Base-by-base conservation (phyloP, 2,888 invertebrate species). In the Archaeoteleia sp. region DNA sequence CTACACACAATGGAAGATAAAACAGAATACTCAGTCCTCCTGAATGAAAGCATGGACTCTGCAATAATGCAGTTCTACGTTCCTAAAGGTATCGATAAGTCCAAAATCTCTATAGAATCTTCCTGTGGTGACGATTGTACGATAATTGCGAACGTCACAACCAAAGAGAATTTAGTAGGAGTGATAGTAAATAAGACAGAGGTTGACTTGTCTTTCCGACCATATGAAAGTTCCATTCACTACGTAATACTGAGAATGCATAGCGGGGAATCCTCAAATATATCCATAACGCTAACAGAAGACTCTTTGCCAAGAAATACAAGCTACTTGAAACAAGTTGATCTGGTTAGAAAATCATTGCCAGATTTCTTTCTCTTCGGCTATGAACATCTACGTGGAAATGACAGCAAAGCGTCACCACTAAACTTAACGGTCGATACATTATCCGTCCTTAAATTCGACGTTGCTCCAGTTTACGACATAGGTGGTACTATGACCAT, bases 401-500 rank as follows among this genome's bases (percentile, higher is more conserved):
- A 88, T 46, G 87, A 91, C 65, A 90, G 90, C 15, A 88, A 90
- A 2, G 90, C 92, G 0, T 88, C 89, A 46, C 82, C 91, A 2
- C 83, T 95, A 14, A 92, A 93, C 78, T 80, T 95, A 35, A 91
- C 91, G 6, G 90, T 90, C 1, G 87, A 87, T 1, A 88, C 89
- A 72, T 87, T 91, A 17, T 89, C 89, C 32, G 88, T 91, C 0
- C 87, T 95, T 46, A 89, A 90, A 67, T 94, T 95, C 79, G 87
- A 89, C 54, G 87, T 95, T 7, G 90, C 91, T 27, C 89, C 91
- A 57, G 89, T 91, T 14, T 87, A 89, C 57, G 95, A 95, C 77
- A 91, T 93, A 23, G 96, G 96, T 0, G 95, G 95, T 0, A 94
- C 93, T 1, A 80, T 95, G 12, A 88, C 90, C 0, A 88, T 94